Evolutionary conservation across 2,113 vertebrate species (phyloP).

Genomic region (Astur gentilis): DNA sequence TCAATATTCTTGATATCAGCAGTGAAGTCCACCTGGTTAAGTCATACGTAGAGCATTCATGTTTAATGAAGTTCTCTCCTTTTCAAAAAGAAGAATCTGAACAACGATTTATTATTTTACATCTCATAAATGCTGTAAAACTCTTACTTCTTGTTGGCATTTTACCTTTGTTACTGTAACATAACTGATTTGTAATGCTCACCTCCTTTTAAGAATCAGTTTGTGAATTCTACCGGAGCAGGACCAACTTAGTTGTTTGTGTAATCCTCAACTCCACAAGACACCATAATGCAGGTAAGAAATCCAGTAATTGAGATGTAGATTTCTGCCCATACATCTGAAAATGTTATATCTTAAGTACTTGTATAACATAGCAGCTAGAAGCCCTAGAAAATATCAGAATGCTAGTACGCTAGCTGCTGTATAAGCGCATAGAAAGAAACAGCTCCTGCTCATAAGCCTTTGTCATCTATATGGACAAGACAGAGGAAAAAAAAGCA

Average conservation of each 20-base stretch:
- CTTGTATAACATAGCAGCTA: not conserved
- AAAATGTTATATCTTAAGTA: not conserved
- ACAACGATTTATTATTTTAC: not conserved
- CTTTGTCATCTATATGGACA: not conserved
- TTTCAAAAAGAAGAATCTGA: not conserved
- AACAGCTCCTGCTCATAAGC: not conserved
- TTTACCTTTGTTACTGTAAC: not conserved
- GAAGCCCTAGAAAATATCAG: not conserved
- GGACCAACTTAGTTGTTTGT: fast-evolving
- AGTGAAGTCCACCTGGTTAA: not conserved
- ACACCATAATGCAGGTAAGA: not conserved
- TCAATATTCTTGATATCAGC: not conserved
- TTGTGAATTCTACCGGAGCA: not conserved
- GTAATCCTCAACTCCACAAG: not conserved
- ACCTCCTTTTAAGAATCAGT: not conserved
- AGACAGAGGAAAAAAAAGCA: not conserved
- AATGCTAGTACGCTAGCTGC: not conserved
- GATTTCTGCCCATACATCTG: not conserved
- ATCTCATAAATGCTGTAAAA: not conserved
- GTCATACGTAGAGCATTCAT: not conserved
- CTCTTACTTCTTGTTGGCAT: not conserved
- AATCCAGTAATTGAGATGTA: not conserved
- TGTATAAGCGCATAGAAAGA: not conserved
- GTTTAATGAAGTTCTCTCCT: not conserved
- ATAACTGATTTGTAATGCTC: not conserved